Percentiles rank a stretch among this genome's conserved stretches.
Evolutionary conservation across 2,888 invertebrate species (phyloP).

Genomic region (Ormyrus nitidulus): DNA sequence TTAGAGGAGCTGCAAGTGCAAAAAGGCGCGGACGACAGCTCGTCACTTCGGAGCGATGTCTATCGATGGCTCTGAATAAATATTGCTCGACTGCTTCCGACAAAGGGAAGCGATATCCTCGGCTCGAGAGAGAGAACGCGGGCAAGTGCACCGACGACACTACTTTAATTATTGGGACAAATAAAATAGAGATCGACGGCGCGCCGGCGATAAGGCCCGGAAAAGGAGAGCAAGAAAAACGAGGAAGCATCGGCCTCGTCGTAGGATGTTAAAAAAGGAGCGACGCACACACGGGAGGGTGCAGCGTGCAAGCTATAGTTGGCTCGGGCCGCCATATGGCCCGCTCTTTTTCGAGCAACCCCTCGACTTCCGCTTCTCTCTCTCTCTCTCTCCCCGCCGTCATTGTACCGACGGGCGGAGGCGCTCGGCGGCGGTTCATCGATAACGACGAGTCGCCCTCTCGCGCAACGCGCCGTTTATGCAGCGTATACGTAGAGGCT

Average conservation of each 20-base stretch:
- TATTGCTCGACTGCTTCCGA: not conserved
- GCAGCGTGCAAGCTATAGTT: constrained; percentile 40
- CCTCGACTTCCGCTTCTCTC: constrained; percentile 53
- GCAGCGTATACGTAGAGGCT: not conserved
- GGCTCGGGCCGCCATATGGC: constrained; percentile 52
- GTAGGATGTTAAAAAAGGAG: constrained; percentile 50
- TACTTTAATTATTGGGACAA: not conserved
- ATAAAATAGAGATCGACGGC: not conserved
- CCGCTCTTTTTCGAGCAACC: constrained; percentile 44
- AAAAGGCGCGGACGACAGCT: not conserved
- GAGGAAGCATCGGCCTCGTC: not conserved
- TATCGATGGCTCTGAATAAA: not conserved
- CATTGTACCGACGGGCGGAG: constrained; percentile 8
- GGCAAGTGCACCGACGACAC: not conserved
- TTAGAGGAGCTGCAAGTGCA: not conserved
- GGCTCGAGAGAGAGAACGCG: no score
- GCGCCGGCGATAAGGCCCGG: not conserved
- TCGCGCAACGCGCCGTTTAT: not conserved
- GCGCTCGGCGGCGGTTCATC: not conserved
- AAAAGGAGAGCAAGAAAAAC: constrained; percentile 7
- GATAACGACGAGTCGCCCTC: not conserved
- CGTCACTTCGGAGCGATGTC: not conserved
- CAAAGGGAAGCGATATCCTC: no score
- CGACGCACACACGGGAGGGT: constrained; percentile 26
- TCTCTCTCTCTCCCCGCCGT: not conserved